Conservation (phyloP, 2,113 vertebrate species). For the Vireo altiloquus region DNA sequence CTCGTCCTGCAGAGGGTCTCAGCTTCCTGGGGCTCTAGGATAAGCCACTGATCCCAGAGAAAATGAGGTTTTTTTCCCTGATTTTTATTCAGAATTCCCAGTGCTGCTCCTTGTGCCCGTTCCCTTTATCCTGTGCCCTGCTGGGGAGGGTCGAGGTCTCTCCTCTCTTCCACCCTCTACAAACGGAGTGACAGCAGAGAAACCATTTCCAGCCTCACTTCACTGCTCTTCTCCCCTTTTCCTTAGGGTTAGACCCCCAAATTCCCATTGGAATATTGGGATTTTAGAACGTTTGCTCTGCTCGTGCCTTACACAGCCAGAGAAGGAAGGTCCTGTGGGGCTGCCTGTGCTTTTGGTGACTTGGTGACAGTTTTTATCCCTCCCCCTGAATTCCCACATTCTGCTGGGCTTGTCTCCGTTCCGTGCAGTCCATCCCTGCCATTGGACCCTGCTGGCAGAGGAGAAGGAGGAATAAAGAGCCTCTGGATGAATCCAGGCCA, state of each 20-base stretch:
- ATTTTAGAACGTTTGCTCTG: neutral
- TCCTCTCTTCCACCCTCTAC: neutral
- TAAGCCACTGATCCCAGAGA: neutral
- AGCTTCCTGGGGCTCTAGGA: neutral
- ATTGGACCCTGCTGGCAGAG: neutral
- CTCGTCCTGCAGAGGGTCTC: neutral
- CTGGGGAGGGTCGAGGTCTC: neutral
- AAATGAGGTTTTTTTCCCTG: neutral
- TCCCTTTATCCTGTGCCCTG: neutral
- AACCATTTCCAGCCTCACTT: neutral
- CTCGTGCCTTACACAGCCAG: rapidly evolving
- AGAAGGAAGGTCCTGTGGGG: neutral
- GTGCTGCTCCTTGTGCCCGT: neutral
- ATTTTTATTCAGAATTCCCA: neutral
- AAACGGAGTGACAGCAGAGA: neutral
- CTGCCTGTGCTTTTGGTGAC: neutral
- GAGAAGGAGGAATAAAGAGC: neutral
- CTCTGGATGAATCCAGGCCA: neutral
- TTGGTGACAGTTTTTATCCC: neutral
- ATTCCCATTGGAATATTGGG: rapidly evolving
- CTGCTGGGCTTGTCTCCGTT: neutral
- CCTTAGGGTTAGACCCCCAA: neutral
- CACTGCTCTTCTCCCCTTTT: neutral
- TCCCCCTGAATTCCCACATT: neutral
- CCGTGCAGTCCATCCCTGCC: neutral